Evolutionary conservation across 2,888 invertebrate species (phyloP), one percentile per base, ranked within the genome.

Genomic region (Eupithecia pulchellata): DNA sequence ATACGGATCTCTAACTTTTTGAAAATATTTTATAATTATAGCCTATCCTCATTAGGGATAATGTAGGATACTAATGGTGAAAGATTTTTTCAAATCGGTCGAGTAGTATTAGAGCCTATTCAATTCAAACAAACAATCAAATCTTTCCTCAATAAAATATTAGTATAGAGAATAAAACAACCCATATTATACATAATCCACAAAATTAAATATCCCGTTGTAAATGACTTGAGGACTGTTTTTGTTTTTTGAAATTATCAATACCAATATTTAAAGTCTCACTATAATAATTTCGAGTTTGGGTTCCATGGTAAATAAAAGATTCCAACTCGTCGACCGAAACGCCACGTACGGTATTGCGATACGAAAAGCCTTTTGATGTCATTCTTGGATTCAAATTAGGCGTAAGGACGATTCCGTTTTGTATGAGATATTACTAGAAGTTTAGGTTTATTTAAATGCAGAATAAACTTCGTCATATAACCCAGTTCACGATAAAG

Each of bases 321-420:
- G 47, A 63, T 72, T 30, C 64, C 34, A 27, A 34, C 11, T 25
- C 20, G 11, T 11, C 20, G 25, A 52, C 20, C 55, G 47, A 70
- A n/a, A n/a, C n/a, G n/a, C 73, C 69, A 9, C 74, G 60, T 76
- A 73, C 74, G 73, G 75, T 77, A 71, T 77, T 75, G 77, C 75
- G 75, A 73, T 60, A 29, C 62, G 66, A 27, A 74, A 75, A 63
- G 70, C 75, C 79, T 81, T 82, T 84, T 84, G 78, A 82, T 79
- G 78, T 79, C 74, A 81, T 73, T 75, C 75, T 77, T 72, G 69
- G 76, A 77, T 75, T 77, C 75, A 67, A 74, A 78, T 77, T 72
- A 72, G 71, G 71, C 71, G 76, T 78, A 68, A 75, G 70, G 73
- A 58, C 60, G 58, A 58, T 69, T 64, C 67, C 39, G 29, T 36